phyloP scores from a whole-genome alignment of 2,888 invertebrate species.

The Xanthia togata region DNA sequence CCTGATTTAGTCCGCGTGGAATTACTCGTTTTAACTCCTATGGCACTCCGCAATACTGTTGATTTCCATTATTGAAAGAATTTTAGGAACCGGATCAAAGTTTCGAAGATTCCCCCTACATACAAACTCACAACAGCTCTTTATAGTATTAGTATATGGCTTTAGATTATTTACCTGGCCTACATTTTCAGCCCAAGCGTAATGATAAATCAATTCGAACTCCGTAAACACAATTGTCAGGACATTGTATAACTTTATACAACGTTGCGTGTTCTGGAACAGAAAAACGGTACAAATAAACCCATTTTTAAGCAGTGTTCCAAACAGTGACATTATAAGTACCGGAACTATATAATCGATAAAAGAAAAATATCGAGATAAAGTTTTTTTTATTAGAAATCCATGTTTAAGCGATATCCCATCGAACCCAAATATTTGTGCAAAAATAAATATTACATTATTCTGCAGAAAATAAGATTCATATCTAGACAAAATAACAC shows the following conservation, averaged over 20 bases:
- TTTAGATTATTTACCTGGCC: slow-evolving; percentile 89
- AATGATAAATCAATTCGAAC: slow-evolving; percentile 95
- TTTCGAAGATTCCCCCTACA: too few species aligned
- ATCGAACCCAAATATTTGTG: neutral
- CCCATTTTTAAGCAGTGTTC: neutral
- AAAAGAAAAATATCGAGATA: too few species aligned
- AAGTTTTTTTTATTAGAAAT: neutral
- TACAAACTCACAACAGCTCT: neutral
- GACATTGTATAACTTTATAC: slow-evolving; percentile 94
- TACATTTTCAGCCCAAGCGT: slow-evolving; percentile 94
- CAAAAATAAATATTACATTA: neutral
- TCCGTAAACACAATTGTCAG: slow-evolving; percentile 95
- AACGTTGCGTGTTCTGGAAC: slow-evolving; percentile 93
- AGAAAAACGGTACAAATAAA: slow-evolving; percentile 11
- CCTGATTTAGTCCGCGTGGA: too few species aligned
- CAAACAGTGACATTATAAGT: neutral
- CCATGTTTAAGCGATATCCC: neutral
- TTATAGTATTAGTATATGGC: neutral
- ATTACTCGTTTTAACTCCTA: neutral
- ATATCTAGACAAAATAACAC: neutral
- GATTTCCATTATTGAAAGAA: neutral
- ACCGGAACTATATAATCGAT: too few species aligned
- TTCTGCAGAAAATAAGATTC: neutral
- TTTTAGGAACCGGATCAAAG: neutral
- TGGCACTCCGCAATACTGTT: neutral